Evolutionary conservation across 2,888 invertebrate species (phyloP).

Genomic region (Agrotis ipsilon): DNA sequence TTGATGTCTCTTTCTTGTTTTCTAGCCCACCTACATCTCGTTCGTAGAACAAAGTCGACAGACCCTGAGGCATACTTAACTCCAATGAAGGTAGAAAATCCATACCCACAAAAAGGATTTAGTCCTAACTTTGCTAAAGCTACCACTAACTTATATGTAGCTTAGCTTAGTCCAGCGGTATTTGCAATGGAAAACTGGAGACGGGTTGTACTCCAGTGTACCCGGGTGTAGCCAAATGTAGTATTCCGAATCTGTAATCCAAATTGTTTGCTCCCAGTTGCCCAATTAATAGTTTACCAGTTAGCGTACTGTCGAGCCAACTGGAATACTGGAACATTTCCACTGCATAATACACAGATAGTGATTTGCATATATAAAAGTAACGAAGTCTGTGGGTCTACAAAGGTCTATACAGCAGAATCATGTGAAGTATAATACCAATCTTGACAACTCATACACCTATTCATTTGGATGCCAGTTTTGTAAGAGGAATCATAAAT

Average conservation of each 20-base stretch:
- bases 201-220: constrained; percentile 2
- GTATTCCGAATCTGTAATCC: constrained; percentile 62
- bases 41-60: no score
- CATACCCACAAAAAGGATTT: constrained; percentile 1
- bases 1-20: no score
- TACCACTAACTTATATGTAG: constrained; percentile 29
- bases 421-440: no score
- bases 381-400: constrained; percentile 18
- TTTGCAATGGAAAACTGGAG: constrained; percentile 60
- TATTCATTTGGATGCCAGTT: no score
- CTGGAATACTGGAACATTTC: constrained; percentile 49
- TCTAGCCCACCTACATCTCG: no score
- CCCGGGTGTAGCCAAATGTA: constrained; percentile 34
- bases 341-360: constrained; percentile 52
- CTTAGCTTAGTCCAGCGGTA: constrained; percentile 39
- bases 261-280: constrained; percentile 64
- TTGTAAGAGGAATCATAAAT: no score
- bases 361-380: constrained; percentile 56
- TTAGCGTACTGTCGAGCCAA: constrained; percentile 55
- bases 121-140: constrained; percentile 16
- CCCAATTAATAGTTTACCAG: constrained; percentile 64
- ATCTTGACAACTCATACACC: no score
- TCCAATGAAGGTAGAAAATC: constrained; percentile 3
- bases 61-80: background rate
- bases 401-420: no score